Percentiles rank a stretch among this genome's conserved stretches.
These are phyloP conservation scores for Lysiphlebus fabarum DNA, from an alignment of 1,140 invertebrate species.

Conservation along the genomic window DNA sequence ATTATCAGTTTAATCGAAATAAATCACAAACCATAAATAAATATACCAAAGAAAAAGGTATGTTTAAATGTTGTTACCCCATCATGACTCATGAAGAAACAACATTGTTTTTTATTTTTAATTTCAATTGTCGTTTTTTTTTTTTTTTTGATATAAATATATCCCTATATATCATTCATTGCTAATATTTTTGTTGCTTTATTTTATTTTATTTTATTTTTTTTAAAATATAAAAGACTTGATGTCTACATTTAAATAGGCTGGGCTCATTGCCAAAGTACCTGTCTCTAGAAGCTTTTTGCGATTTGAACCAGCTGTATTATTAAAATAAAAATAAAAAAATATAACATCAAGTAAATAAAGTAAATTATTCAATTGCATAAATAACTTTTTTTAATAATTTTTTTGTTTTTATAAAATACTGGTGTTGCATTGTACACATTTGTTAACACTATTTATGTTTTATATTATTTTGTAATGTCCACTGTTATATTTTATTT, in stretches of 20 bases:
- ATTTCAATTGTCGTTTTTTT: not conserved
- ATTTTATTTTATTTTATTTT: constrained; percentile 3
- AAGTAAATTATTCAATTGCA: not conserved
- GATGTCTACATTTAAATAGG: constrained; percentile 12
- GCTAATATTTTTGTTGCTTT: not conserved
- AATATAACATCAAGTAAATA: not conserved
- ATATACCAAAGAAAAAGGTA: constrained; percentile 2
- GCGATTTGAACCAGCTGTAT: constrained; percentile 10
- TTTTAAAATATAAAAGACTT: not conserved
- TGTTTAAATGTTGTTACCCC: not conserved
- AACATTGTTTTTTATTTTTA: not conserved
- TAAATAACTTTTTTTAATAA: not conserved
- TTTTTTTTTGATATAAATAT: no score
- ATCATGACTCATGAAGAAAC: no score
- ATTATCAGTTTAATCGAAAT: constrained; percentile 15
- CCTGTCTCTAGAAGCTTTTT: constrained; percentile 21
- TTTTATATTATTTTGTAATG: no score
- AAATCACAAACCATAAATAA: constrained; percentile 11
- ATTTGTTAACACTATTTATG: not conserved
- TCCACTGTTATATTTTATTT: no score
- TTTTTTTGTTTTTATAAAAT: not conserved
- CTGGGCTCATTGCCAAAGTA: constrained; percentile 23
- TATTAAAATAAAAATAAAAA: not conserved
- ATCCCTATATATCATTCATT: not conserved
- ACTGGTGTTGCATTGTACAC: no score